phyloP scores from a whole-genome alignment of 2,888 invertebrate species.

The Tiliacea citrago region DNA sequence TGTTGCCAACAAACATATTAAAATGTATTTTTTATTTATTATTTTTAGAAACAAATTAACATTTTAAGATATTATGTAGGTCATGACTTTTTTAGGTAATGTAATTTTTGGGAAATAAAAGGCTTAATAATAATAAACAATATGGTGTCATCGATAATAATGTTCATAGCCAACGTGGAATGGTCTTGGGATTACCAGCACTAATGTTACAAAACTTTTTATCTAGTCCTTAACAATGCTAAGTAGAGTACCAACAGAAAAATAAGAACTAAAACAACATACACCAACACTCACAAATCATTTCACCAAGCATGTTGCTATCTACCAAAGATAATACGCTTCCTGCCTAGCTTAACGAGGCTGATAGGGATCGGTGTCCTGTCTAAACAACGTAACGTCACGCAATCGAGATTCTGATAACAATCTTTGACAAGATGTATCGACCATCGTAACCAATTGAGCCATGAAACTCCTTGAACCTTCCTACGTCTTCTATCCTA shows the following conservation, averaged over 20 bases:
- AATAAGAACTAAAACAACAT: not conserved
- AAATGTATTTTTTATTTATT: too few species aligned
- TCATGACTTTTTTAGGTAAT: too few species aligned
- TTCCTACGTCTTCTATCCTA: not conserved
- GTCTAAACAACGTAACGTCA: slow-evolving; percentile 17
- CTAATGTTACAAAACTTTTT: not conserved
- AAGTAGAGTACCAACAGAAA: not conserved
- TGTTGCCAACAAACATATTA: too few species aligned
- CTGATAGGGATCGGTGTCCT: slow-evolving; percentile 11
- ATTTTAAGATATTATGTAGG: too few species aligned
- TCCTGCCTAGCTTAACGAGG: slow-evolving; percentile 8
- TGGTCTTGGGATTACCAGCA: not conserved
- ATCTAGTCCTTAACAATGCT: not conserved
- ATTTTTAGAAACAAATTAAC: too few species aligned
- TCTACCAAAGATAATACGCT: slow-evolving; percentile 11
- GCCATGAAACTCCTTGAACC: not conserved
- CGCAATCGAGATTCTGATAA: slow-evolving; percentile 24
- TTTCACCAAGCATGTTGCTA: not conserved
- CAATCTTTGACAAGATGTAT: slow-evolving; percentile 7
- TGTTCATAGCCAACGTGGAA: not conserved
- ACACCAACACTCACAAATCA: not conserved
- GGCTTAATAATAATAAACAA: too few species aligned
- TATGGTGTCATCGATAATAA: not conserved
- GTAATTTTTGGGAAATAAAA: too few species aligned
- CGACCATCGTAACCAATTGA: not conserved